Evolutionary conservation across 2,888 invertebrate species (phyloP), one percentile per base, ranked within the genome.

Genomic region (Calliphora vomitoria): DNA sequence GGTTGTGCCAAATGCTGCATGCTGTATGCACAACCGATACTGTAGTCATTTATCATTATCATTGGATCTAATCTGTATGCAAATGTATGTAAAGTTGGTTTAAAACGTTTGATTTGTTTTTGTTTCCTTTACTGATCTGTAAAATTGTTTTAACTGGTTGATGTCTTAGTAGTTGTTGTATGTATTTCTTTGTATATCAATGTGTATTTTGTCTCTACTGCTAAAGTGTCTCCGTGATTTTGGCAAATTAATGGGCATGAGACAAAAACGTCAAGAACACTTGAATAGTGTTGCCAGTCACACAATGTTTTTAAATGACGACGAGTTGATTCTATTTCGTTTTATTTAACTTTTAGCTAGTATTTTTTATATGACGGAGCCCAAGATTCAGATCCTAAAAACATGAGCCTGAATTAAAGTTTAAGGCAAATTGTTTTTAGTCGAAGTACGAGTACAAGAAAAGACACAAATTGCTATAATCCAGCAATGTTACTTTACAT

Each of bases 201-300:
- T 8, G 25, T 50, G 47, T 35, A 62, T 53, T 66, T 66, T 55
- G n/a, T 66, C n/a, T 66, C 25, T 8, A 13, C 15, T 18, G 47
- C 44, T 58, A 5, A 18, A 58, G 20, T 78, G 58, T 60, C 78
- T 68, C 35, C 71, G 25, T 53, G 53, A 50, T 83, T 83, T 78
- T 76, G 35, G 83, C 78, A 83, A 78, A 62, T 78, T 71, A 83
- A 76, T 76, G 76, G 69, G 31, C 66, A 31, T 71, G 78, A 78
- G 64, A 78, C 71, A 64, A 58, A 83, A 83, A 71, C 38, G 62
- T 71, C 68, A 62, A 69, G 58, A 79, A 58, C 47, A 79, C 47
- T 71, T 53, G 62, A 71, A 62, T 62, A 71, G 71, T 80, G 60
- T 80, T 69, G 44, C 50, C 71, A 80, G 60, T 71, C 55, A 78